These are phyloP conservation scores for Scyliorhinus canicula DNA, from an alignment of 2,797 vertebrate species.

Conservation along the genomic window DNA sequence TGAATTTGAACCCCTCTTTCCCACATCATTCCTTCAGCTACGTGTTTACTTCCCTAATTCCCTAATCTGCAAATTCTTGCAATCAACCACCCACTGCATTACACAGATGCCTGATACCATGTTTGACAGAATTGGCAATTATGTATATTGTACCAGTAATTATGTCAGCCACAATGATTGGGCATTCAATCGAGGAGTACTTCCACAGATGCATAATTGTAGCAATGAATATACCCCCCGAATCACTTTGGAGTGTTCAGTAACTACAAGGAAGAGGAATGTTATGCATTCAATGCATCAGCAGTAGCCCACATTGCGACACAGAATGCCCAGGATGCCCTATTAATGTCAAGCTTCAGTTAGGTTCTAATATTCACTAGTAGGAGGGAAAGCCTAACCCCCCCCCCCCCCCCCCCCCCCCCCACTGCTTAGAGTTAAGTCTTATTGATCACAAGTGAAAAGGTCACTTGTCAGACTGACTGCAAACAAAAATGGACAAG, in stretches of 20 bases:
- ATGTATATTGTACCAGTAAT: neutral
- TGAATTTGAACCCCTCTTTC: too few species aligned
- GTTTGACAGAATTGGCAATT: neutral
- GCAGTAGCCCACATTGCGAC: neutral
- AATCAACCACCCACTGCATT: neutral
- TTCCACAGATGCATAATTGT: neutral
- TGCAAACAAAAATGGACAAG: neutral
- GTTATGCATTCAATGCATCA: neutral
- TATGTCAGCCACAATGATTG: neutral
- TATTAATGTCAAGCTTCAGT: neutral
- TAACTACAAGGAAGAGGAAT: neutral
- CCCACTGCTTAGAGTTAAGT: neutral
- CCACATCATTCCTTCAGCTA: too few species aligned
- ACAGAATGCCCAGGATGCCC: neutral
- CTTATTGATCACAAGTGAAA: neutral
- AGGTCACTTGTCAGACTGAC: neutral
- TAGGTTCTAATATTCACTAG: neutral
- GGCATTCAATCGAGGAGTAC: too few species aligned
- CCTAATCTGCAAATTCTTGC: neutral
- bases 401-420: too few species aligned
- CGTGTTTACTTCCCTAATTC: too few species aligned
- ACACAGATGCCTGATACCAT: neutral
- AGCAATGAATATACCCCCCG: neutral
- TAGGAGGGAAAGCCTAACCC: too few species aligned
- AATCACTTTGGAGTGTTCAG: too few species aligned